Evolutionary conservation across 2,113 vertebrate genomes (phyloP).

Genomic region (Ramphastos sulfuratus): DNA sequence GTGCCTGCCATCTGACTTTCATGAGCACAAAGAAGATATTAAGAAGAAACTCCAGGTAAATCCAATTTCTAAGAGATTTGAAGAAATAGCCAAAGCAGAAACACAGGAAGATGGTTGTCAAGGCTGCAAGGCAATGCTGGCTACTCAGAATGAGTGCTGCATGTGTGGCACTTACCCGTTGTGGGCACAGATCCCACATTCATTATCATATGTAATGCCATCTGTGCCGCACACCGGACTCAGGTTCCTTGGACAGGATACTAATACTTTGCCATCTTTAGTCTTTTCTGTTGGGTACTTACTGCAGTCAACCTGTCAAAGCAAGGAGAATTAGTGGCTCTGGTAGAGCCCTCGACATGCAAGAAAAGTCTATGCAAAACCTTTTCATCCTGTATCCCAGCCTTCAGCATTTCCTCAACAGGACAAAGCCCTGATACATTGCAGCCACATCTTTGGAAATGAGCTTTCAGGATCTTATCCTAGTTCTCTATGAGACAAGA

Average conservation of each 20-base stretch:
- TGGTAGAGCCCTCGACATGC: neutral
- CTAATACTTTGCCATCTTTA: neutral
- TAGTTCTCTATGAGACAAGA: neutral
- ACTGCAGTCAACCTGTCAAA: slow-evolving; percentile 31
- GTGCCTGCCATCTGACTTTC: neutral
- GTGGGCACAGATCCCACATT: slow-evolving; percentile 46
- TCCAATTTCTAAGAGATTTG: neutral
- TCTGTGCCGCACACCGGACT: slow-evolving; percentile 48
- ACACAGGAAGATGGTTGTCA: neutral
- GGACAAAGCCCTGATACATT: neutral
- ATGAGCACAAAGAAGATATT: neutral
- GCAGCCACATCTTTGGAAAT: neutral
- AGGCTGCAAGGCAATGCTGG: neutral
- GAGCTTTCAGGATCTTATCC: neutral
- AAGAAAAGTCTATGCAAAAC: neutral
- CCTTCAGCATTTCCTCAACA: neutral
- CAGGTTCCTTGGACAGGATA: neutral
- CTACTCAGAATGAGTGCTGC: neutral
- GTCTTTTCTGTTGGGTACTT: neutral
- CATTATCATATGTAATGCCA: slow-evolving; percentile 22
- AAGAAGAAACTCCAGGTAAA: neutral
- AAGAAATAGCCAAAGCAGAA: neutral
- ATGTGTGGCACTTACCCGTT: neutral
- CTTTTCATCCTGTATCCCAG: neutral
- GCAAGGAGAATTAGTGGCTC: neutral